These are phyloP conservation scores for Sebastes vulpes DNA, from an alignment of 2,797 vertebrate species.

Conservation along the genomic window DNA sequence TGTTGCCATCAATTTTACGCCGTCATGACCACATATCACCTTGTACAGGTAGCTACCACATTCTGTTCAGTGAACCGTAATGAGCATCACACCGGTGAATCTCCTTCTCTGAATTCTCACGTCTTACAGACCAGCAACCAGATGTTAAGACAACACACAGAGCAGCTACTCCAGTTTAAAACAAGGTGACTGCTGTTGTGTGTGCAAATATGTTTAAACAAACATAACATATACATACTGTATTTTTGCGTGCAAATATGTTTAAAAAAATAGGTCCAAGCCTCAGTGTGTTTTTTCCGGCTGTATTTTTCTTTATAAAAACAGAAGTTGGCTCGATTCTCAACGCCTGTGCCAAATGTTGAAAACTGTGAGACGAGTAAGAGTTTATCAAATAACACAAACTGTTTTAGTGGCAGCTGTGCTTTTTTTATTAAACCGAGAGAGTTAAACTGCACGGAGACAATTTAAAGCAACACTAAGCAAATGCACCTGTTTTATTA, in stretches of 20 bases:
- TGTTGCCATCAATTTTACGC: background rate
- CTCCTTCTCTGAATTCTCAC: background rate
- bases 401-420: slow-evolving; percentile 11
- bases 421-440: slow-evolving; percentile 16
- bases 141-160: background rate
- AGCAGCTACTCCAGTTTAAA: background rate
- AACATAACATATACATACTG: background rate
- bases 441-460: slow-evolving; percentile 8
- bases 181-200: background rate
- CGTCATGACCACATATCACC: background rate
- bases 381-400: slow-evolving; percentile 3
- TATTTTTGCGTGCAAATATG: background rate
- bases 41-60: background rate
- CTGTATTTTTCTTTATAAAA: background rate
- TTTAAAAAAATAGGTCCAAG: slow-evolving; percentile 25
- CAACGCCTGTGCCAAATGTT: slow-evolving; percentile 2
- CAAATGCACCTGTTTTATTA: slow-evolving; percentile 24
- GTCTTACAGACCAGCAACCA: background rate
- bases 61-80: background rate
- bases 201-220: slow-evolving; percentile 25
- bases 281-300: background rate
- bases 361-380: slow-evolving; percentile 5
- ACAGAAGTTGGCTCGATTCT: background rate
- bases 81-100: background rate
- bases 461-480: slow-evolving; percentile 26